These are phyloP conservation scores for Gambusia yucatana DNA, from an alignment of 2,797 vertebrate species.

Conservation along the genomic window DNA sequence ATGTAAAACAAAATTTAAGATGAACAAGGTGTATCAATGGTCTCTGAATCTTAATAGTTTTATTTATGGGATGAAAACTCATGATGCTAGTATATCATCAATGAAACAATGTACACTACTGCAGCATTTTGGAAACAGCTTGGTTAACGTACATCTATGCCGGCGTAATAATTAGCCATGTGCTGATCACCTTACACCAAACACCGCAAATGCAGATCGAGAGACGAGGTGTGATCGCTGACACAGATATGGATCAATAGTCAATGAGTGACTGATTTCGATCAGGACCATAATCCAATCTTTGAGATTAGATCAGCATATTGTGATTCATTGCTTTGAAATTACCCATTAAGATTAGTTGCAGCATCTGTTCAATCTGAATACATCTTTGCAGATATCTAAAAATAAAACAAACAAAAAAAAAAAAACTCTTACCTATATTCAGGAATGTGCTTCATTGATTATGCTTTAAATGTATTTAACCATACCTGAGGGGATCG, in stretches of 20 bases:
- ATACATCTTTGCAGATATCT: not conserved
- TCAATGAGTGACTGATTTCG: not conserved
- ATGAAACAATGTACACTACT: not conserved
- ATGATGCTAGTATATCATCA: too few relatives aligned
- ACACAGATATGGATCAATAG: not conserved
- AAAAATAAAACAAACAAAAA: too few relatives aligned
- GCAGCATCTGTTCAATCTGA: not conserved
- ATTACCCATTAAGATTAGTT: not conserved
- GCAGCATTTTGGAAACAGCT: not conserved
- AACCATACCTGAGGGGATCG: not conserved
- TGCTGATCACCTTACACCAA: not conserved
- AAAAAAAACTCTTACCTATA: not conserved
- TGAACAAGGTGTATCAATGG: not conserved
- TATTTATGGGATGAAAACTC: not conserved
- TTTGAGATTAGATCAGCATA: constrained; percentile 3
- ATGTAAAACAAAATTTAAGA: not conserved
- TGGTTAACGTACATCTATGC: not conserved
- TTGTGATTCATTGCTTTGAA: not conserved
- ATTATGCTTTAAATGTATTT: not conserved
- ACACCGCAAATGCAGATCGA: not conserved
- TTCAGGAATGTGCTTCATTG: not conserved
- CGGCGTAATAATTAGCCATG: not conserved
- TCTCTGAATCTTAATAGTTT: not conserved
- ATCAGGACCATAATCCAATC: not conserved
- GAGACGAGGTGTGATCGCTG: not conserved